A percentile compares a stretch with the other conserved stretches of the same genome.
These are phyloP conservation scores for Nephrocerus scutellatus DNA, from an alignment of 2,888 invertebrate species.

Conservation along the genomic window DNA sequence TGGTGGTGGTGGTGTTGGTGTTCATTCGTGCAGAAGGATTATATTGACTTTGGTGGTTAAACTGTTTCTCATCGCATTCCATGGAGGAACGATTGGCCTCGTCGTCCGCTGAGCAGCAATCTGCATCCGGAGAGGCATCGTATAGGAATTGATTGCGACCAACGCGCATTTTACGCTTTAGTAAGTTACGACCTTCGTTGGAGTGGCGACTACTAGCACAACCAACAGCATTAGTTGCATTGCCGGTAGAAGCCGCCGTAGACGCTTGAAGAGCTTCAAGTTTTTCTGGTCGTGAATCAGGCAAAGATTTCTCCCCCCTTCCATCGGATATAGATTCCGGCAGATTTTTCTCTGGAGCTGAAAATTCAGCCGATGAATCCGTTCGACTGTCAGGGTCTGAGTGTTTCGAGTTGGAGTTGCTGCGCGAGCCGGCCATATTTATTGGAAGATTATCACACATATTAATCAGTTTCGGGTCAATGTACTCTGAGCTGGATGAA, in stretches of 20 bases:
- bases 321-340: too few species aligned
- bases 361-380: too few species aligned
- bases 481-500: conserved; percentile 39
- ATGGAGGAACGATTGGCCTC: conserved; percentile 38
- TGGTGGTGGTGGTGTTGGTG: conserved; percentile 17
- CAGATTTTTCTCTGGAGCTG: too few species aligned
- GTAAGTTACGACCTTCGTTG: conserved; percentile 34
- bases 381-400: conserved; percentile 15
- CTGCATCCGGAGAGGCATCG: conserved; percentile 43
- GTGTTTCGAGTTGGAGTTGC: conserved; percentile 15
- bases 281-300: too few species aligned
- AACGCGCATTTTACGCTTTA: conserved; percentile 45
- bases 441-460: conserved; percentile 64
- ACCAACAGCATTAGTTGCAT: conserved; percentile 17
- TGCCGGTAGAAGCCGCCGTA: conserved; percentile 2
- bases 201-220: conserved; percentile 32
- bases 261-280: conserved; percentile 4
- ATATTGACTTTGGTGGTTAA: conserved; percentile 22
- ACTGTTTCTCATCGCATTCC: conserved; percentile 34
- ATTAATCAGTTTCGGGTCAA: conserved; percentile 60
- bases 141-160: conserved; percentile 47
- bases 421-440: conserved; percentile 19
- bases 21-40: conserved; percentile 1
- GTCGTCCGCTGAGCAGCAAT: conserved; percentile 37
- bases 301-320: too few species aligned